Conservation (phyloP, 2,888 invertebrate genomes). For the Trachelus tabidus region DNA sequence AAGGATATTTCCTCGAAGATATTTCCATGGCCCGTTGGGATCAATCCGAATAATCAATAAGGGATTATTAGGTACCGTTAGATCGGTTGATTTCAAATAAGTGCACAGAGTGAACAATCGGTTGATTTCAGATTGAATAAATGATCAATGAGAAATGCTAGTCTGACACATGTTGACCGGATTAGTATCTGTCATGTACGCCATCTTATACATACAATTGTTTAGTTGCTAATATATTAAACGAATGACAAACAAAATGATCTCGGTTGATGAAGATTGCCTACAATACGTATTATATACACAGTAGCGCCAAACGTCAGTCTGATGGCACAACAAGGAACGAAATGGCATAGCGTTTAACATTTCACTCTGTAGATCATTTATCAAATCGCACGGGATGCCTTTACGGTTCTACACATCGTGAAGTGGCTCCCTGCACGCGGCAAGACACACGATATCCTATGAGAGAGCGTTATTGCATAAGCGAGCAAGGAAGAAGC, state of each 20-base stretch:
- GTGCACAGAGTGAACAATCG: not conserved
- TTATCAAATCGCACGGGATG: not conserved
- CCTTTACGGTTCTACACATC: not conserved
- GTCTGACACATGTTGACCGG: not conserved
- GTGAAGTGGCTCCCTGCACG: not conserved
- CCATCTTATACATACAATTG: not conserved
- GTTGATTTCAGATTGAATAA: not conserved
- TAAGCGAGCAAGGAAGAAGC: not conserved
- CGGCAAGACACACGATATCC: not conserved
- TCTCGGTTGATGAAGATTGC: not conserved
- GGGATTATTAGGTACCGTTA: not conserved
- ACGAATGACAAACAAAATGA: not conserved
- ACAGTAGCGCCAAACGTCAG: not conserved
- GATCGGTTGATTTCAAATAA: not conserved
- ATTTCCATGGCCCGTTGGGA: not conserved
- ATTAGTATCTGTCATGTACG: not conserved
- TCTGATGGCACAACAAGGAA: not conserved
- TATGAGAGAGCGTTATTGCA: not conserved
- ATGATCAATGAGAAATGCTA: not conserved
- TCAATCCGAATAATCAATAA: not conserved
- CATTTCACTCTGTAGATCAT: slow-evolving; percentile 4
- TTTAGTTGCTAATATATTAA: not conserved
- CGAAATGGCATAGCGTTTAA: not conserved
- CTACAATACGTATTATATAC: not conserved
- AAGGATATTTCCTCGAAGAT: not conserved